phyloP scores from a whole-genome alignment of 2,797 vertebrate genomes.

The Helarctos malayanus region DNA sequence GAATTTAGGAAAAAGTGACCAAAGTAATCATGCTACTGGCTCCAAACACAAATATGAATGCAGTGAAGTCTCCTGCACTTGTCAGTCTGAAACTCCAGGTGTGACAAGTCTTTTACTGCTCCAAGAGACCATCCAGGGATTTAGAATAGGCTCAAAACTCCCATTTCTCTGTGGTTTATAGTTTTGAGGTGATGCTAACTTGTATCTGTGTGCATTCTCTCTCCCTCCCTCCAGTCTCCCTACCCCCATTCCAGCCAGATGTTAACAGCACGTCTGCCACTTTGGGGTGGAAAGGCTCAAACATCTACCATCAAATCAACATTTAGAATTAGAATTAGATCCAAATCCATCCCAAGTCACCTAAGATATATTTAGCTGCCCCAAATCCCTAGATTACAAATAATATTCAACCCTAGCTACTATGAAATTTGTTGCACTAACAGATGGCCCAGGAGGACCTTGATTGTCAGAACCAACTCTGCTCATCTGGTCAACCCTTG shows the following conservation, averaged over 20 bases:
- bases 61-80: not conserved
- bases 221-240: not conserved
- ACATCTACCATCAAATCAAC: constrained; percentile 49
- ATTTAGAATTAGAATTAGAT: constrained; percentile 50
- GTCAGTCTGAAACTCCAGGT: not conserved
- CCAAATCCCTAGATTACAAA: constrained; percentile 68
- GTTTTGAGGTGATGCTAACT: not conserved
- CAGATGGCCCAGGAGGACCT: constrained; percentile 6
- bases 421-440: constrained; percentile 18
- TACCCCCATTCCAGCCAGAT: not conserved
- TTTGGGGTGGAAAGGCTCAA: not conserved
- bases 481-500: not conserved
- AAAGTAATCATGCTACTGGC: not conserved
- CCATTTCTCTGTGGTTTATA: not conserved
- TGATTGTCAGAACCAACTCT: constrained; percentile 7
- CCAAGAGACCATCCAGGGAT: not conserved
- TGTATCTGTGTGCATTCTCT: not conserved
- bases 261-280: not conserved
- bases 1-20: constrained; percentile 36
- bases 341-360: constrained; percentile 48
- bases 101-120: not conserved
- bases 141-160: not conserved
- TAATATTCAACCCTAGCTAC: not conserved
- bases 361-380: constrained; percentile 46
- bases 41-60: not conserved